Base-by-base conservation (phyloP, 2,797 vertebrate species). In the Novumbra hubbsi region DNA sequence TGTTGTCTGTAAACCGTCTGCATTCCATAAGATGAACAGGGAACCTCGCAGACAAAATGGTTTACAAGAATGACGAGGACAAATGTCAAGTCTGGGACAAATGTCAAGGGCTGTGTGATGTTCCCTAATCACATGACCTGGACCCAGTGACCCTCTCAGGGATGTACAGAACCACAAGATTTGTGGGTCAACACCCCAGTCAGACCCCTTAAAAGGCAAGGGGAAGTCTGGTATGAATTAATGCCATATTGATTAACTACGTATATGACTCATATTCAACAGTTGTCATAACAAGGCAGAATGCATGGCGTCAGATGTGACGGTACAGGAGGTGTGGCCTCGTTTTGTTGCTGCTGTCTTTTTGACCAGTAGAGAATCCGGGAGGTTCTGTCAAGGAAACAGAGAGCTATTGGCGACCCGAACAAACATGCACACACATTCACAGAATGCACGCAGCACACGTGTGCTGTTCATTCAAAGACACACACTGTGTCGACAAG, bases 21-120 rank as follows among this genome's bases (percentile, higher is more conserved):
- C 90, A 91, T 91, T 91, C 90, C 89, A 45, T 91, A 86, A 88
- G 89, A 90, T 90, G 72, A 88, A 87, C 78, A 32, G 50, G 70
- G 82, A 79, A 38, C 34, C 34, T 38, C 34, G 5, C 34, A 38
- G 34, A 38, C 34, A 38, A 38, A 38, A 38, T 38, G 34, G 34
- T 38, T 38, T 80, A 74, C 78, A 89, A 75, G 78, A 76, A 62
- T 83, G 80, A 73, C 63, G 65, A 83, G 82, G 85, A 90, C 85
- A 87, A 88, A 89, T 85, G 85, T 90, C 50, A n/a, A 17, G 17
- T 21, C n/a, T 21, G n/a, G n/a, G 9, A n/a, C n/a, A n/a, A n/a
- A n/a, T n/a, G 52, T 21, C n/a, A 52, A 4, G 15, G 50, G 52
- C n/a, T n/a, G 2, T 57, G n/a, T 3, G n/a, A 7, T 57, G 19